Conservation (phyloP, 2,113 vertebrate species). For the Ginglymostoma cirratum region DNA sequence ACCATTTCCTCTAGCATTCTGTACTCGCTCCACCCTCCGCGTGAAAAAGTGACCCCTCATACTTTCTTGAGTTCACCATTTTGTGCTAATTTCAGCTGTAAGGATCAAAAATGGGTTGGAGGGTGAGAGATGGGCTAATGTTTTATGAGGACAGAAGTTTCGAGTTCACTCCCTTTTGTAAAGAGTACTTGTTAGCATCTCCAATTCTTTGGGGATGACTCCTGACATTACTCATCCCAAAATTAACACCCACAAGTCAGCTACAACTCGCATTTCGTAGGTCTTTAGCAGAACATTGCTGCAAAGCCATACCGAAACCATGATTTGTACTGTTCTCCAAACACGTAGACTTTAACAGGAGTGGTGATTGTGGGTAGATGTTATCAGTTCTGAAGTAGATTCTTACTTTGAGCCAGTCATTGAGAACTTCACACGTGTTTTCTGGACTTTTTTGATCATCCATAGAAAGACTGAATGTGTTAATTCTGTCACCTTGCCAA, state of each 20-base stretch:
- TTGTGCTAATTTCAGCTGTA: not conserved
- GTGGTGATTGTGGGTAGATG: not conserved
- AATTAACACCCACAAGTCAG: not conserved
- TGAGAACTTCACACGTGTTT: no score
- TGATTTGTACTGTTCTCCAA: not conserved
- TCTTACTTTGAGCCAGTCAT: no score
- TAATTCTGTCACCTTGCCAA: no score
- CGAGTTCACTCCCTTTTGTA: not conserved
- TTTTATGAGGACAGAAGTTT: not conserved
- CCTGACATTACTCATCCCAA: not conserved
- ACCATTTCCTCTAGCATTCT: no score
- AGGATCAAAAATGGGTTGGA: not conserved
- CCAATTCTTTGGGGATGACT: not conserved
- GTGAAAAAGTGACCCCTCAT: no score
- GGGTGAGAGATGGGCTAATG: not conserved
- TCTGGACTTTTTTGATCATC: no score
- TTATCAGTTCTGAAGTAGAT: not conserved
- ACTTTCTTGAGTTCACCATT: not conserved
- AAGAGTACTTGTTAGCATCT: not conserved
- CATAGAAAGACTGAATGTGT: no score
- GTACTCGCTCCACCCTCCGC: no score
- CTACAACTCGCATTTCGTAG: not conserved
- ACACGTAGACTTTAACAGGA: not conserved
- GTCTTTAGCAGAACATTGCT: not conserved
- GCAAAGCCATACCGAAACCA: not conserved